phyloP scores from a whole-genome alignment of 2,888 invertebrate genomes.

The Thymelicus acteon region DNA sequence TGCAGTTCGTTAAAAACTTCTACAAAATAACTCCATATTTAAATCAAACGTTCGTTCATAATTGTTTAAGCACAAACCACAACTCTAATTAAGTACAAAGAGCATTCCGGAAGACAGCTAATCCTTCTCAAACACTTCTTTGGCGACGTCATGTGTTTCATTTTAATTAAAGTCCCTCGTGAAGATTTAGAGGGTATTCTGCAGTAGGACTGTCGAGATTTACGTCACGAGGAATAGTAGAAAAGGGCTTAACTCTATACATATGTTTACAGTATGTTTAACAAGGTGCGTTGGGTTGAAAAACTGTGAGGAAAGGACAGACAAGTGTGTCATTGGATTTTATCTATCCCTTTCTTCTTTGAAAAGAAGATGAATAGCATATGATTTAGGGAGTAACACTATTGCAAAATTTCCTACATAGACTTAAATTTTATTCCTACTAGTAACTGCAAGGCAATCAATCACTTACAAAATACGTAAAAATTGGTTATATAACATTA shows the following conservation, averaged over 20 bases:
- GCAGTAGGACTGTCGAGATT: slow-evolving; percentile 1
- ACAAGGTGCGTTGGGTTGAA: not conserved
- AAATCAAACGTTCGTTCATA: not conserved
- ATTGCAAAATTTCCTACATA: too few species aligned
- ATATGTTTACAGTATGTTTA: not conserved
- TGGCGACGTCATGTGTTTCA: slow-evolving; percentile 41
- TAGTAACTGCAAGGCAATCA: too few species aligned
- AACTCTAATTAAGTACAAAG: slow-evolving; percentile 26
- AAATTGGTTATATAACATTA: too few species aligned
- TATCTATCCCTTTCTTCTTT: too few species aligned
- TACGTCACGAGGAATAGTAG: slow-evolving; percentile 8
- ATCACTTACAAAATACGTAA: too few species aligned
- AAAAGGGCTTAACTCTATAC: not conserved
- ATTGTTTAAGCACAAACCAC: not conserved
- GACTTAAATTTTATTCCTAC: too few species aligned
- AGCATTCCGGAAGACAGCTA: slow-evolving; percentile 28
- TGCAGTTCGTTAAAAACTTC: too few species aligned
- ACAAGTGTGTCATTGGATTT: too few species aligned
- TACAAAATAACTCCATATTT: not conserved
- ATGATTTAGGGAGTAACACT: too few species aligned
- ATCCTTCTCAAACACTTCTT: slow-evolving; percentile 30
- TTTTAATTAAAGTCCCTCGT: slow-evolving; percentile 56
- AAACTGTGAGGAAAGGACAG: not conserved
- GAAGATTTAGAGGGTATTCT: slow-evolving; percentile 8
- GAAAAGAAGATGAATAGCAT: too few species aligned